phyloP scores from a whole-genome alignment of 2,797 vertebrate genomes.

The Sciaenops ocellatus region DNA sequence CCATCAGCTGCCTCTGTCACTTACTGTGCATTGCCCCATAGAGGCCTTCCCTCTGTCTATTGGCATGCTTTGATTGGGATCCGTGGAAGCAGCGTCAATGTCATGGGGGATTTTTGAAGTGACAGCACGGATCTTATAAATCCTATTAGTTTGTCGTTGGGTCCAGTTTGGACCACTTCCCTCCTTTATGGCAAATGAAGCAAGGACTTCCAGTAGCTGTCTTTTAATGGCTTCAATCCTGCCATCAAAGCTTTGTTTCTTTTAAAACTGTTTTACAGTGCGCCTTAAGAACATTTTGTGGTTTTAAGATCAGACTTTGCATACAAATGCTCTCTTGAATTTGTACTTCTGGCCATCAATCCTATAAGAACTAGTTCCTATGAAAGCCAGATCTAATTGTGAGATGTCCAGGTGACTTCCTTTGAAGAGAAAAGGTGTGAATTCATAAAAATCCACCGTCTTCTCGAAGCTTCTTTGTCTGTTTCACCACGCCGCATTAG shows the following conservation, averaged over 20 bases:
- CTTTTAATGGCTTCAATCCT: constrained; percentile 35
- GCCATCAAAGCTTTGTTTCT: constrained; percentile 18
- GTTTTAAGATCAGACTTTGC: constrained; percentile 20
- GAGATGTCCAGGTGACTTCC: background rate
- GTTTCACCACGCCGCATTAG: background rate
- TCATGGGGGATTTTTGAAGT: constrained; percentile 45
- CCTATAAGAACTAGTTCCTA: background rate
- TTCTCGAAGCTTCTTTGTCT: background rate
- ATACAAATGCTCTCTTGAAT: background rate
- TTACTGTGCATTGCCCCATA: constrained; percentile 46
- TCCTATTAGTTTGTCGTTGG: constrained; percentile 47
- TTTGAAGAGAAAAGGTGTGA: background rate
- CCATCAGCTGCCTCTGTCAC: constrained; percentile 76
- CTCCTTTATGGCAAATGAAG: constrained; percentile 20
- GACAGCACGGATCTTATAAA: constrained; percentile 58
- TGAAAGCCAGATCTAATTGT: no score
- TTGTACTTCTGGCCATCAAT: background rate
- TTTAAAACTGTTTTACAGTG: background rate
- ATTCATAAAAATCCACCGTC: background rate
- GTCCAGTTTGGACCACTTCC: constrained; percentile 33
- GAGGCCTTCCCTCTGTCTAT: constrained; percentile 19
- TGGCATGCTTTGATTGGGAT: constrained; percentile 62
- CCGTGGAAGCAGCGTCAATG: constrained; percentile 30
- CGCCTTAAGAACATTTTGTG: background rate
- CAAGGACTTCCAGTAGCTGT: background rate